A percentile compares a stretch with the other conserved stretches of the same genome.
phyloP scores from a whole-genome alignment of 2,888 invertebrate genomes.

The Acleris cristana region DNA sequence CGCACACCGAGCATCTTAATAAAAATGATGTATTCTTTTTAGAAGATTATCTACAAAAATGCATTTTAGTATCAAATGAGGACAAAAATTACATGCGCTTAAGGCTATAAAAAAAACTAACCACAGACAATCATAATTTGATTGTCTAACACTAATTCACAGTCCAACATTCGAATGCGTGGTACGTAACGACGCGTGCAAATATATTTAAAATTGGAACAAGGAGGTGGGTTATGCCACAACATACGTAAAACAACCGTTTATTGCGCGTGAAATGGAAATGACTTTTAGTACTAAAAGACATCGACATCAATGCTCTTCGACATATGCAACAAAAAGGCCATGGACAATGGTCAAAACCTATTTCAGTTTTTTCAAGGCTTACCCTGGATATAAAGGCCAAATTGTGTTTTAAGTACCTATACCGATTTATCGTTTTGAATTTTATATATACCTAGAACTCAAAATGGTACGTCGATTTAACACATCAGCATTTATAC shows the following conservation, averaged over 20 bases:
- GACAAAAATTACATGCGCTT: slow-evolving; percentile 42
- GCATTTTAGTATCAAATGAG: slow-evolving; percentile 40
- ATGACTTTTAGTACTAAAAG: slow-evolving; percentile 3
- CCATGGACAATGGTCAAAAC: too few species aligned
- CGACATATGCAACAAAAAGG: too few species aligned
- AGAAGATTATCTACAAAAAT: slow-evolving; percentile 43
- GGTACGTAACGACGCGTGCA: slow-evolving; percentile 57
- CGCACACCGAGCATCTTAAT: background rate
- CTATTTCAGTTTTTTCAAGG: too few species aligned
- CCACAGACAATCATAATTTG: slow-evolving; percentile 32
- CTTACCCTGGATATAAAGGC: too few species aligned
- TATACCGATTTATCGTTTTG: too few species aligned
- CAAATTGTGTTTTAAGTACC: too few species aligned
- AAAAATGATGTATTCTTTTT: slow-evolving; percentile 7
- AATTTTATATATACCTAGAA: too few species aligned
- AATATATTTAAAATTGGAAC: slow-evolving; percentile 69
- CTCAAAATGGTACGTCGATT: too few species aligned
- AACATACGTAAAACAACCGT: slow-evolving; percentile 4
- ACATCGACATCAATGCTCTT: background rate
- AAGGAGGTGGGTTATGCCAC: slow-evolving; percentile 77
- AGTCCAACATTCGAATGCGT: slow-evolving; percentile 55
- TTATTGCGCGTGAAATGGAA: background rate
- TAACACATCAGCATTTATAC: too few species aligned
- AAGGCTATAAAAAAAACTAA: slow-evolving; percentile 48
- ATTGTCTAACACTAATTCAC: slow-evolving; percentile 45